phyloP scores from a whole-genome alignment of 2,888 invertebrate genomes.

The Melanophora roralis region DNA sequence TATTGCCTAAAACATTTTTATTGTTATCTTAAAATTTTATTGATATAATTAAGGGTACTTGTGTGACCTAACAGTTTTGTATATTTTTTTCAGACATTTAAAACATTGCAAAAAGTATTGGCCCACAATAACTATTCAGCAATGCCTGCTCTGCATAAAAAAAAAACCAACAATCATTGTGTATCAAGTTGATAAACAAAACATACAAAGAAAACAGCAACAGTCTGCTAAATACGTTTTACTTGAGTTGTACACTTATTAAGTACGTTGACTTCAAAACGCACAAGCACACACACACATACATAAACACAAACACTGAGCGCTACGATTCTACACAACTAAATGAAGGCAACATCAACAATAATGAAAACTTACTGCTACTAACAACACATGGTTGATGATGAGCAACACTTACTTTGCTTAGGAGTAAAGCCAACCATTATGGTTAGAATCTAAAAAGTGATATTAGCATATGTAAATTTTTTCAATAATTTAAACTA shows the following conservation, averaged over 20 bases:
- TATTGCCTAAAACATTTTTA: no score
- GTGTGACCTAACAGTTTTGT: no score
- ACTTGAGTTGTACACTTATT: conserved; percentile 22
- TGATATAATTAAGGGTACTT: no score
- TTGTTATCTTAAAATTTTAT: no score
- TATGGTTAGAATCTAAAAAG: neutral
- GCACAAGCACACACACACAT: no score
- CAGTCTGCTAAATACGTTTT: conserved; percentile 48
- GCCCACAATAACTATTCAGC: neutral
- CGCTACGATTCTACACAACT: neutral
- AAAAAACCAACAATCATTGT: conserved; percentile 31
- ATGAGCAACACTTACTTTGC: conserved; percentile 2
- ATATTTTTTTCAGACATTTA: no score
- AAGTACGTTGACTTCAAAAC: conserved; percentile 38
- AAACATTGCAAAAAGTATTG: no score
- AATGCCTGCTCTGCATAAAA: neutral
- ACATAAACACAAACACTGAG: no score
- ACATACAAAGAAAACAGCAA: conserved; percentile 34
- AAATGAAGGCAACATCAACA: neutral
- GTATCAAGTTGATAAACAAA: conserved; percentile 47
- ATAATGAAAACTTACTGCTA: neutral
- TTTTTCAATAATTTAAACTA: conserved; percentile 46
- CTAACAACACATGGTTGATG: neutral
- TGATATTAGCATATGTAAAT: conserved; percentile 59
- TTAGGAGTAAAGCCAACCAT: neutral